A percentile compares a stretch with the other conserved stretches of the same genome.
phyloP scores from a whole-genome alignment of 2,113 vertebrate genomes.

The Plecturocebus donacophilus region DNA sequence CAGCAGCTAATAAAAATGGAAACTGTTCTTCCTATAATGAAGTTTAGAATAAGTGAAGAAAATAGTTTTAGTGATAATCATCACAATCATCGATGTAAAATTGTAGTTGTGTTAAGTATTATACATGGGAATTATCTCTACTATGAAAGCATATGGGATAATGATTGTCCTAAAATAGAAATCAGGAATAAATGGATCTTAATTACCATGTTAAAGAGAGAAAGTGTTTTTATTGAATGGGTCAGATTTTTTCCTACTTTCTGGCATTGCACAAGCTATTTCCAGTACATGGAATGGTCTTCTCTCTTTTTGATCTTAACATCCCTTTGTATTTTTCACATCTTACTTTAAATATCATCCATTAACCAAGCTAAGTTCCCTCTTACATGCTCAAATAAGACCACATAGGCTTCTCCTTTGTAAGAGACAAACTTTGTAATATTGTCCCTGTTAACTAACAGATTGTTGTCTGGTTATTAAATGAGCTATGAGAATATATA shows the following conservation, averaged over 20 bases:
- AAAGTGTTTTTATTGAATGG: neutral
- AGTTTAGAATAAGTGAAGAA: neutral
- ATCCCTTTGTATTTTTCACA: neutral
- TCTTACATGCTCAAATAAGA: neutral
- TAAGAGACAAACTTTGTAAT: neutral
- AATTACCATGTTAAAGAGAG: neutral
- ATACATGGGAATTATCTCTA: neutral
- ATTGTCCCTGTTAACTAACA: neutral
- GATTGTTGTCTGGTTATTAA: neutral
- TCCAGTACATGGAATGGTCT: neutral
- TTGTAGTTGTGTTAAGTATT: neutral
- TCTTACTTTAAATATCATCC: neutral
- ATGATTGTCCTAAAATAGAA: neutral
- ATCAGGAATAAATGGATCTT: neutral
- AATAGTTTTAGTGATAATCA: neutral
- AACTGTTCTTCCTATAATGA: neutral
- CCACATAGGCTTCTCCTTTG: neutral
- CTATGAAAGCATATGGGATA: neutral
- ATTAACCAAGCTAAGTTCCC: neutral
- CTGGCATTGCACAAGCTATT: neutral
- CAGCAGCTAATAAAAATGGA: neutral
- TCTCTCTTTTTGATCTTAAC: neutral
- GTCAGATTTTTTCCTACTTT: neutral
- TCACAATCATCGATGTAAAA: neutral
- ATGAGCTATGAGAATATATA: neutral